Percentiles rank a stretch among this genome's conserved stretches.
phyloP scores from a whole-genome alignment of 2,113 vertebrate species.

The Gadus macrocephalus region DNA sequence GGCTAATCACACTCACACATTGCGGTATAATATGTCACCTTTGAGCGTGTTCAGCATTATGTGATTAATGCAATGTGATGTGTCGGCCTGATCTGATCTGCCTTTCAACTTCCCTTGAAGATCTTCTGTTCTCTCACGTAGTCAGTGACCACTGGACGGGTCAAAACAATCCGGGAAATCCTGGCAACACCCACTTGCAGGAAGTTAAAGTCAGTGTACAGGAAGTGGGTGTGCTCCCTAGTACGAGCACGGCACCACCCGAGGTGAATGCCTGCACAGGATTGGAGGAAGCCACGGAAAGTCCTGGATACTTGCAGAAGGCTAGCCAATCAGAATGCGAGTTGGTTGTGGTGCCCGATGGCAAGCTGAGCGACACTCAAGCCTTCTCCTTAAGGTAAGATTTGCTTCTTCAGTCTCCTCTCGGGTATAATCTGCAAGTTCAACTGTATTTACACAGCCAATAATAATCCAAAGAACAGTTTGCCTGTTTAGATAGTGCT shows the following conservation, averaged over 20 bases:
- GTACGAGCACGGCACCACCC: slow-evolving; percentile 47
- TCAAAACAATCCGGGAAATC: slow-evolving; percentile 60
- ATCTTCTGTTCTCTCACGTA: slow-evolving; percentile 74
- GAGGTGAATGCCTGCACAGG: slow-evolving; percentile 34
- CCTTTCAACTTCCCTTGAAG: slow-evolving; percentile 71
- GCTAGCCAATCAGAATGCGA: slow-evolving; percentile 61
- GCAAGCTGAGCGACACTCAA: slow-evolving; percentile 51
- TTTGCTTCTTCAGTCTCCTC: too few relatives aligned
- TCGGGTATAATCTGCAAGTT: too few relatives aligned
- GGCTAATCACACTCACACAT: too few relatives aligned
- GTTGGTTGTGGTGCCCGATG: slow-evolving; percentile 55
- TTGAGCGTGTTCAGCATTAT: slow-evolving; percentile 4
- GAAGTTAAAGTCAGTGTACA: slow-evolving; percentile 33
- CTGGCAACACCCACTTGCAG: slow-evolving; percentile 38
- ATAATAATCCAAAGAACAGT: too few relatives aligned
- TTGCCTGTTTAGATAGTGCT: too few relatives aligned
- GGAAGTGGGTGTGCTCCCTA: slow-evolving; percentile 63
- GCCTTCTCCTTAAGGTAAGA: slow-evolving; percentile 64
- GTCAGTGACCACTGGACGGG: slow-evolving; percentile 80
- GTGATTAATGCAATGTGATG: slow-evolving; percentile 8
- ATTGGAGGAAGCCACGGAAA: slow-evolving; percentile 54
- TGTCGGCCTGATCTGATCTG: slow-evolving; percentile 52
- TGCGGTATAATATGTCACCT: background rate
- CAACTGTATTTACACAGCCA: too few relatives aligned
- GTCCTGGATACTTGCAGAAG: slow-evolving; percentile 50